Base-by-base conservation (phyloP, 2,797 vertebrate genomes). In the Sardinella longiceps region DNA sequence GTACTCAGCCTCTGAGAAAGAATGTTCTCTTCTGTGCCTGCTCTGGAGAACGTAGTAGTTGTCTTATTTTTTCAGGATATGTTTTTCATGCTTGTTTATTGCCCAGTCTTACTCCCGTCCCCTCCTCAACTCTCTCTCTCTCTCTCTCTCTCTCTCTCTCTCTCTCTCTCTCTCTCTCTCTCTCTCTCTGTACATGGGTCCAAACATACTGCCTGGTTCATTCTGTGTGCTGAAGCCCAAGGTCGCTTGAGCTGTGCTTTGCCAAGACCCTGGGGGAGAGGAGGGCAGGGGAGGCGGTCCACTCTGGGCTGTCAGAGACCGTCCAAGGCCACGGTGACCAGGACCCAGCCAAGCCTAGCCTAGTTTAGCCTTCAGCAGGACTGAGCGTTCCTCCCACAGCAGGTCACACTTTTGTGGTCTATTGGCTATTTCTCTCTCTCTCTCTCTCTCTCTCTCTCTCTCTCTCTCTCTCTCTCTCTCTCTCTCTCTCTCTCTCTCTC, bases 271-370 rank as follows among this genome's bases (percentile, higher is more conserved):
- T 86, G 89, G 87, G 85, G 90, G 60, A 63, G n/a, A 28, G n/a
- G 33, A 23, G 37, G 6, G 90, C 85, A 50, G 86, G 88, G 88
- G 83, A 84, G 82, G 85, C 80, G 80, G 86, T 91, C 86, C 91
- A 90, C 88, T 90, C 89, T 92, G 91, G 91, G 89, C 91, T 90
- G 92, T 90, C 88, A 90, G 88, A 90, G 90, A 87, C 87, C 89
- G 90, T 93, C 90, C 94, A 94, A 96, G 94, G 95, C 93, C 93
- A 93, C 87, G 92, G 94, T 95, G 94, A 96, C 95, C 95, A 94
- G 89, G 90, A 95, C 94, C 93, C 86, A 87, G 89, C 80, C 63
- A 88, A 48, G 77, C 82, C 81, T 43, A 77, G 70, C 70, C 37
- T 77, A 77, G 70, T 20, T 20, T n/a, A 56, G 90, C 82, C 86